phyloP scores from a whole-genome alignment of 2,888 invertebrate genomes.

The Lochmaea crataegi region DNA sequence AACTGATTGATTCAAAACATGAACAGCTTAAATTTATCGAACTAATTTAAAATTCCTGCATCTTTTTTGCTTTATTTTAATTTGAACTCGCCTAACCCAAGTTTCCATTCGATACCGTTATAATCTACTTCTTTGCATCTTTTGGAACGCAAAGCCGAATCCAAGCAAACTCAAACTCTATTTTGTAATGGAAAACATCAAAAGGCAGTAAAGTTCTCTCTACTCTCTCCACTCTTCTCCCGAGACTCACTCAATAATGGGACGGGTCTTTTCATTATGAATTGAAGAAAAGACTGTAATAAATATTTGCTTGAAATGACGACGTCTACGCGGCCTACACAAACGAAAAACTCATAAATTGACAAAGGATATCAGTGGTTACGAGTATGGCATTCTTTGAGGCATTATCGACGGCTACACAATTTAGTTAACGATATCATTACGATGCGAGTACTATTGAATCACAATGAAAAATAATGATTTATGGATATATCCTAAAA shows the following conservation, averaged over 20 bases:
- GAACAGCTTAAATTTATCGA: neutral
- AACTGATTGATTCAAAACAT: constrained; percentile 4
- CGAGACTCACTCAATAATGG: constrained; percentile 31
- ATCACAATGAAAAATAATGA: neutral
- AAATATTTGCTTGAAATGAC: constrained; percentile 25
- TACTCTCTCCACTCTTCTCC: constrained; percentile 13
- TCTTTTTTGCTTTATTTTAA: constrained; percentile 6
- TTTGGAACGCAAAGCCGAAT: constrained; percentile 29
- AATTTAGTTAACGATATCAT: constrained; percentile 5
- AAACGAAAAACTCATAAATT: constrained; percentile 17
- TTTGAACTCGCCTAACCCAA: constrained; percentile 19
- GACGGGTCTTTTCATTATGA: constrained; percentile 34
- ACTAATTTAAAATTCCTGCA: neutral
- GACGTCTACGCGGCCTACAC: constrained; percentile 11
- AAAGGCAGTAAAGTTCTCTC: constrained; percentile 35
- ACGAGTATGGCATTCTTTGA: constrained; percentile 11
- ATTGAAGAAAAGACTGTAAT: constrained; percentile 32
- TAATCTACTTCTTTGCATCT: constrained; percentile 30
- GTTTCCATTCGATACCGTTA: constrained; percentile 26
- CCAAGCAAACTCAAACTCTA: constrained; percentile 28
- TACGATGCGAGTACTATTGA: neutral
- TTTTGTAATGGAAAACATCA: constrained; percentile 36
- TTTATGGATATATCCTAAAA: neutral
- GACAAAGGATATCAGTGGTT: constrained; percentile 5
- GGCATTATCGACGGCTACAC: constrained; percentile 7